Conservation (phyloP, 2,113 vertebrate genomes). For the Rhagologus leucostigma region DNA sequence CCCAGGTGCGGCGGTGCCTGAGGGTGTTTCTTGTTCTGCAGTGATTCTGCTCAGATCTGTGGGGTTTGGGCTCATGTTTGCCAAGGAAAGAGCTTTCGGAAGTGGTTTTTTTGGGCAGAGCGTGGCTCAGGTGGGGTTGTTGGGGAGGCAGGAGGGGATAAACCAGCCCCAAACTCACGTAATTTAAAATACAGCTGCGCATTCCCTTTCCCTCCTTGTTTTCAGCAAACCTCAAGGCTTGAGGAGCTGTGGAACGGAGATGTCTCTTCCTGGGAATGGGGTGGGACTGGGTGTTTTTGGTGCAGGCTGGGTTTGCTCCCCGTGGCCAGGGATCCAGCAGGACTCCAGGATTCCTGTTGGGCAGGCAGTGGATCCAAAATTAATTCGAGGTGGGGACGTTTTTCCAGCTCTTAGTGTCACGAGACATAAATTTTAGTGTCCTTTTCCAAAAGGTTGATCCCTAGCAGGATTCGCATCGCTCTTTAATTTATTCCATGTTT, state of each 20-base stretch:
- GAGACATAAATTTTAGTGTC: not conserved
- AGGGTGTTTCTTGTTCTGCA: not conserved
- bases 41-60: accelerated
- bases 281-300: not conserved
- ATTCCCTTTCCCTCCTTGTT: not conserved
- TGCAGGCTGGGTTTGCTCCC: not conserved
- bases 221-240: not conserved
- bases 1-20: not conserved
- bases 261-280: not conserved
- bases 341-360: not conserved
- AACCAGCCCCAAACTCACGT: not conserved
- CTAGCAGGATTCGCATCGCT: not conserved
- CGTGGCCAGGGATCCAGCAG: not conserved
- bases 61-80: accelerated
- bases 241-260: not conserved
- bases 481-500: not conserved
- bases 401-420: not conserved
- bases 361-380: not conserved
- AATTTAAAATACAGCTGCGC: not conserved
- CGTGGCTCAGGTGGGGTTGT: not conserved
- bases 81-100: not conserved
- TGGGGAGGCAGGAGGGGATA: not conserved
- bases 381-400: not conserved
- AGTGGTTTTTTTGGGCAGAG: not conserved
- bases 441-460: not conserved